Base-by-base conservation (phyloP, 30 jellyfish, hydroid and myxozoan genomes). In the Aurelia sp. region DNA sequence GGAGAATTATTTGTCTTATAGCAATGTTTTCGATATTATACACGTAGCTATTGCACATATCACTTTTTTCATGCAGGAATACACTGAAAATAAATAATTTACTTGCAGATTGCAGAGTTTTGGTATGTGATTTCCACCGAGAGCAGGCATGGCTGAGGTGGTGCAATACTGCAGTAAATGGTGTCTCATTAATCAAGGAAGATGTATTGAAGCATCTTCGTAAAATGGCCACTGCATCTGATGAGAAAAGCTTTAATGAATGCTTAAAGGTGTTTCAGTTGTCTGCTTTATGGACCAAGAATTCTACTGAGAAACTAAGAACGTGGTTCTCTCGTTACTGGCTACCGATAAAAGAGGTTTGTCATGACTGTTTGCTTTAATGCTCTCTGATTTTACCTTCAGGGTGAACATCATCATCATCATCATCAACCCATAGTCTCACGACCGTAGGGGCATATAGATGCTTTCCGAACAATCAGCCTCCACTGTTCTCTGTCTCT, bases 141-240 rank as follows among this genome's bases (percentile, higher is more conserved):
- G 72, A 73, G 72, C 85, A 73, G 41, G 85, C 85, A n/a, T 73
- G 85, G 85, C 47, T 15, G n/a, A 51, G 85, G 16, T 73, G 85
- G 73, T 73, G 70, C 72, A 73, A 50, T 22, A 22, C 62, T 13
- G 18, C 48, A 18, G 35, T 31, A 10, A 73, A 73, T 50, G 72
- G 85, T 17, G 72, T 73, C 18, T 13, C 52, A 11, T 55, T 31
- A 15, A 57, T 73, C 35, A 73, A 73, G 53, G 85, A 73, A 18
- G 48, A 20, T 19, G 53, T 73, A 35, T 73, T 73, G 72, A 19
- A 47, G 23, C 48, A 50, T 22, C 85, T 73, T 18, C 72, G 85
- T 47, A 57, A 22, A 50, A 41, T 73, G 52, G 85, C 85, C 48
- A 47, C 27, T 18, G 70, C 85, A 40, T n/a, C 44, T 18, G 30